Evolutionary conservation across 2,888 invertebrate genomes (phyloP), one percentile per base, ranked within the genome.

Genomic region (Cataglyphis livida): DNA sequence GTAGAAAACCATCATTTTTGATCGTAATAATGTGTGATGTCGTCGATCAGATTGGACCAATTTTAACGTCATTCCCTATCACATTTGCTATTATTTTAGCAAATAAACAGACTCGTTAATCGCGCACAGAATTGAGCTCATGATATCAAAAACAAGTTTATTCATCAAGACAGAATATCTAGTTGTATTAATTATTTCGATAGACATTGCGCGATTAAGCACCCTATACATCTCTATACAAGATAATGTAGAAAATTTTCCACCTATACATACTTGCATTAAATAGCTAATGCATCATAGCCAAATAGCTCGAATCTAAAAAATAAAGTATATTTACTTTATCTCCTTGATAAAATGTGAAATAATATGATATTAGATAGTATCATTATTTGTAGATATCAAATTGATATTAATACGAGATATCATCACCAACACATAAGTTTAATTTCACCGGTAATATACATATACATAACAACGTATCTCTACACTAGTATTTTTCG

Each of bases 321-420:
- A 25, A n/a, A 66, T 35, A 66, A 51, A 25, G 18, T 28, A 66
- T 35, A 66, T 54, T 28, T 5, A 48, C 10, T 28, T 41, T 54
- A 35, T 18, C 12, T 76, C n/a, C 5, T 54, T 66, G 12, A 74
- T 73, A 12, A 12, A n/a, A 74, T 28, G 38, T 65, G n/a, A 65
- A 54, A 41, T 41, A 44, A 44, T 38, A 12, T 51, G 15, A 66
- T n/a, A 48, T 18, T 48, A 62, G 25, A 25, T 28, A 28, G n/a
- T 41, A 44, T 65, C 12, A 18, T 62, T 41, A 59, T 44, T 44
- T 12, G 9, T 54, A 38, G n/a, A 66, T 54, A 68, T 66, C 6
- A 57, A 68, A 15, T 57, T 41, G 25, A 65, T 76, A 62, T 32
- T 48, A 28, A 1, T 28, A 54, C 12, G 4, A 44, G 18, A 73